Evolutionary conservation across 2,797 vertebrate genomes (phyloP).

Genomic region (Mus caroli): DNA sequence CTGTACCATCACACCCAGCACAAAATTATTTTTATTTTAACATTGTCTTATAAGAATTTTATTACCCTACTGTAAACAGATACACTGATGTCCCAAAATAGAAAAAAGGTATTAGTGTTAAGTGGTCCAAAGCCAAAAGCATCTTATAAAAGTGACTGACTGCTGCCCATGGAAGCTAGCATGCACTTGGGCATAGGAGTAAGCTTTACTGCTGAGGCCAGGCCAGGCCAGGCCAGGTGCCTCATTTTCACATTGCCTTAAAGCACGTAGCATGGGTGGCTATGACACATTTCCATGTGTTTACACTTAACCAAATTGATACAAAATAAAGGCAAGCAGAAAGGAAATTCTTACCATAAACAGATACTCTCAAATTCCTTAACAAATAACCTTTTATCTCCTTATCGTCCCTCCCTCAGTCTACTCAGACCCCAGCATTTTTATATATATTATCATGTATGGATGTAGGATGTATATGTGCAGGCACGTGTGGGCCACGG

Average conservation of each 20-base stretch:
- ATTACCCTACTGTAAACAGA: constrained; percentile 32
- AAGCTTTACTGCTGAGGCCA: neutral
- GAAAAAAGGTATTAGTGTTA: constrained; percentile 37
- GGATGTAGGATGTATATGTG: too few species aligned
- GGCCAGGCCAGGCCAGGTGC: neutral
- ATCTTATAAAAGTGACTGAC: neutral
- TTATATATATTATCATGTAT: neutral
- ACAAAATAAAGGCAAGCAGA: neutral
- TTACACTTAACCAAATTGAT: neutral
- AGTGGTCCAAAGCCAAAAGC: constrained; percentile 50
- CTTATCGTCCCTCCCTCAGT: neutral
- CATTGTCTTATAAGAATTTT: neutral
- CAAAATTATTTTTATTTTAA: constrained; percentile 62
- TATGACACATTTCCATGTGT: neutral
- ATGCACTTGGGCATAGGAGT: neutral
- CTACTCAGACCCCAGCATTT: neutral
- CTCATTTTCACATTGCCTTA: neutral
- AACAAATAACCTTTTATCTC: neutral
- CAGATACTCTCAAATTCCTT: constrained; percentile 19
- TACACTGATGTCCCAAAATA: constrained; percentile 45
- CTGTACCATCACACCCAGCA: neutral
- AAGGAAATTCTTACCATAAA: constrained; percentile 44
- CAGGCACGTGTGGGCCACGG: neutral
- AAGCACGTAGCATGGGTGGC: neutral
- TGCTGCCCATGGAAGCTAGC: neutral